Evolutionary conservation across 2,888 invertebrate species (phyloP).

Genomic region (Frankliniella intonsa): DNA sequence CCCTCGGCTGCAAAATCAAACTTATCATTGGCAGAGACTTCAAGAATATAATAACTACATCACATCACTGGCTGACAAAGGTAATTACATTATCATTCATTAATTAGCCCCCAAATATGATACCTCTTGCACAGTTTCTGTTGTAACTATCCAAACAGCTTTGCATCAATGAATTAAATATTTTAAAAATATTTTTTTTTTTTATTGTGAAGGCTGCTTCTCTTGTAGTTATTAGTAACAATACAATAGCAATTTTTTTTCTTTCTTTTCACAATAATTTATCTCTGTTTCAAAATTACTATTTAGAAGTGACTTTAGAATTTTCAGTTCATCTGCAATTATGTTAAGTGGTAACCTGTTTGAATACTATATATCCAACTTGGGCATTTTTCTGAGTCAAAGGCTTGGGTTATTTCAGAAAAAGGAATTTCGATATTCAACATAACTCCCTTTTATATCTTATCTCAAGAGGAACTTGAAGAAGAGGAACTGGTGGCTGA

Average conservation of each 20-base stretch:
- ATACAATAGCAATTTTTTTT: not conserved
- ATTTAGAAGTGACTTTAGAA: not conserved
- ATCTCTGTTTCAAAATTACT: not conserved
- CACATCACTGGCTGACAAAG: conserved; percentile 19
- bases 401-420: not conserved
- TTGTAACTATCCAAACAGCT: not conserved
- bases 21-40: conserved; percentile 32
- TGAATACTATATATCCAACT: not conserved
- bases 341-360: not conserved
- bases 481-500: conserved; percentile 7
- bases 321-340: not conserved
- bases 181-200: not conserved
- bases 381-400: not conserved
- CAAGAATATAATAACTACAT: conserved; percentile 34
- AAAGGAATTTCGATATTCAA: not conserved
- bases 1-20: conserved; percentile 34
- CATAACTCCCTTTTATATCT: not conserved
- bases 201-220: not conserved
- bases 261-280: not conserved
- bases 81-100: not conserved
- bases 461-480: not conserved
- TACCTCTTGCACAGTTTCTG: not conserved
- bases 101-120: not conserved
- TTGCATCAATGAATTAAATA: not conserved
- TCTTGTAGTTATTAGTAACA: not conserved